Evolutionary conservation across 2,113 vertebrate genomes (phyloP), one percentile per base, ranked within the genome.

Genomic region (Macquaria australasica): DNA sequence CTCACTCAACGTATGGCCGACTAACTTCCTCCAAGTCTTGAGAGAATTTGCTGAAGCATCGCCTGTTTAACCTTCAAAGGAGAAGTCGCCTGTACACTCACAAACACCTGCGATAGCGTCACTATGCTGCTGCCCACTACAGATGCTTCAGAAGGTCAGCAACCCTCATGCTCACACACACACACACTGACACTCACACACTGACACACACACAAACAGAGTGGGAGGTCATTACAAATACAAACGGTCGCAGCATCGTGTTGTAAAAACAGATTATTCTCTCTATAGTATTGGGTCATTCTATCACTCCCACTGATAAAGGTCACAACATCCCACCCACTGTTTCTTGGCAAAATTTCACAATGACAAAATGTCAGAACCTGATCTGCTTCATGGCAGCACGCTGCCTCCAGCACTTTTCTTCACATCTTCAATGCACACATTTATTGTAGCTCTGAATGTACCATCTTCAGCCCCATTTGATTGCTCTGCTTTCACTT

Each of bases 301-400:
- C 82, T 78, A 56, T 92, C 81, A 77, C 73, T 87, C 76, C 59
- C 70, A 76, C 83, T 88, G 87, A 92, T 91, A 88, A 95, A 95
- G 93, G 94, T 94, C 93, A 93, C 86, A 75, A 53, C 80, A 87
- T 88, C 58, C 79, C 91, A 82, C 91, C 87, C 85, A 89, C 85
- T 90, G 90, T 72, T 87, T 66, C 77, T 87, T 86, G 80, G 89
- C 89, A 79, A 79, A 85, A 37, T 90, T 91, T 89, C 83, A 85
- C 86, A 89, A 93, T 91, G 80, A 87, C 86, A 89, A 93, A 93
- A 94, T 94, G 91, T 94, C 92, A 93, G 79, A 86, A 87, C 87
- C 81, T 87, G 91, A 93, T 90, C 88, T 90, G 91, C 83, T 88
- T 69, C 81, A 28, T 79, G 78, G 76, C 85, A 68, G 73, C 25